Evolutionary conservation across 23 tunicate genomes (phyloP).

Genomic region (Phallusia fumigata): DNA sequence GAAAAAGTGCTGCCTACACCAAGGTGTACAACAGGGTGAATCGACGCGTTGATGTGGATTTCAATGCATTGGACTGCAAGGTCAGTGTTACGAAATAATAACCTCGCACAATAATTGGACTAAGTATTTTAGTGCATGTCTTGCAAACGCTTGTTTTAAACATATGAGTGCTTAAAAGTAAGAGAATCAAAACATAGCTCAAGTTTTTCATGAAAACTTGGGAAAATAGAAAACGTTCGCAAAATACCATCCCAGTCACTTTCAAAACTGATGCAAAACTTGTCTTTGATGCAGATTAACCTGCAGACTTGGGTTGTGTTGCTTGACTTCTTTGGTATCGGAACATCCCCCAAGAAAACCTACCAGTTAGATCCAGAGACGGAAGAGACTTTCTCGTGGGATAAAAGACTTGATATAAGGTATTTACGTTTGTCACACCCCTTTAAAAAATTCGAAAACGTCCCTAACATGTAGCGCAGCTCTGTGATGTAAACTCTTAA

Average conservation of each 20-base stretch:
- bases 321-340: slow-evolving; percentile 94
- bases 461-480: too few relatives aligned
- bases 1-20: slow-evolving; percentile 59
- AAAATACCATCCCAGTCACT: too few relatives aligned
- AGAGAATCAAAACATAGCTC: too few relatives aligned
- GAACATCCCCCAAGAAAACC: slow-evolving; percentile 79
- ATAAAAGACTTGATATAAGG: slow-evolving; percentile 71
- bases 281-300: slow-evolving; percentile 52
- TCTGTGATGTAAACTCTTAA: too few relatives aligned
- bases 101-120: too few relatives aligned
- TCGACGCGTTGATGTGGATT: slow-evolving; percentile 72
- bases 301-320: slow-evolving; percentile 94
- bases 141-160: too few relatives aligned
- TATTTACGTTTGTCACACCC: neutral
- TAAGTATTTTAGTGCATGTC: too few relatives aligned
- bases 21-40: slow-evolving; percentile 52
- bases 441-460: neutral
- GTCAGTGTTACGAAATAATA: slow-evolving; percentile 37
- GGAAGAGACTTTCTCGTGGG: slow-evolving; percentile 44
- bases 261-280: too few relatives aligned
- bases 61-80: slow-evolving; percentile 84
- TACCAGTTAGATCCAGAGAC: slow-evolving; percentile 70
- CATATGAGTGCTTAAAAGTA: too few relatives aligned
- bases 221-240: too few relatives aligned
- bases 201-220: too few relatives aligned